phyloP scores from a whole-genome alignment of 2,797 vertebrate species.

The Pyrocephalus nanus region DNA sequence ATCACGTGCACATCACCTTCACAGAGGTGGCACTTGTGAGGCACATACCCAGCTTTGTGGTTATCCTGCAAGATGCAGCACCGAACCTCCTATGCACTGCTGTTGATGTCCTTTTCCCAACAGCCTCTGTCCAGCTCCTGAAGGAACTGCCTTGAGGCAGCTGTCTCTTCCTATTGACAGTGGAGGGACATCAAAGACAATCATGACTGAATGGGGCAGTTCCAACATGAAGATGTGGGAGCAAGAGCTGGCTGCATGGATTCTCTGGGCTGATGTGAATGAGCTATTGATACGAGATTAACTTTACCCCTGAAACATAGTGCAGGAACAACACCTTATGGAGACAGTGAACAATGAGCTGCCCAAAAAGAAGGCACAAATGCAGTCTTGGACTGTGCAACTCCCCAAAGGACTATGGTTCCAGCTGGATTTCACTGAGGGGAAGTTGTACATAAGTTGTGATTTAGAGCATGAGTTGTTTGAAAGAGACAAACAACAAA shows the following conservation, averaged over 20 bases:
- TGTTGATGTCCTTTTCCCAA: accelerated
- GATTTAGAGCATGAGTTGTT: background rate
- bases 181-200: background rate
- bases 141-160: background rate
- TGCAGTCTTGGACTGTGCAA: background rate
- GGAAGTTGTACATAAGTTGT: background rate
- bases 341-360: background rate
- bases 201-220: background rate
- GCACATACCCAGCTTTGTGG: background rate
- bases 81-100: background rate
- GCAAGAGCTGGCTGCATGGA: background rate
- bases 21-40: background rate
- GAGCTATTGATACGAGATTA: background rate
- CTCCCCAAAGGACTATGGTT: background rate
- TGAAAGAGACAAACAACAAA: background rate
- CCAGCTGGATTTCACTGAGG: background rate
- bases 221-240: background rate
- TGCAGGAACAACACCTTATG: background rate
- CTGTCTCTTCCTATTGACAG: background rate
- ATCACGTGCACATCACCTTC: background rate
- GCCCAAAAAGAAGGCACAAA: background rate
- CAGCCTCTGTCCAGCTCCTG: background rate
- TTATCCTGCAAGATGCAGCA: accelerated
- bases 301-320: background rate
- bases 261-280: background rate